A percentile compares a stretch with the other conserved stretches of the same genome.
These are phyloP conservation scores for Trisateles emortualis DNA, from an alignment of 2,888 invertebrate genomes.

Conservation along the genomic window DNA sequence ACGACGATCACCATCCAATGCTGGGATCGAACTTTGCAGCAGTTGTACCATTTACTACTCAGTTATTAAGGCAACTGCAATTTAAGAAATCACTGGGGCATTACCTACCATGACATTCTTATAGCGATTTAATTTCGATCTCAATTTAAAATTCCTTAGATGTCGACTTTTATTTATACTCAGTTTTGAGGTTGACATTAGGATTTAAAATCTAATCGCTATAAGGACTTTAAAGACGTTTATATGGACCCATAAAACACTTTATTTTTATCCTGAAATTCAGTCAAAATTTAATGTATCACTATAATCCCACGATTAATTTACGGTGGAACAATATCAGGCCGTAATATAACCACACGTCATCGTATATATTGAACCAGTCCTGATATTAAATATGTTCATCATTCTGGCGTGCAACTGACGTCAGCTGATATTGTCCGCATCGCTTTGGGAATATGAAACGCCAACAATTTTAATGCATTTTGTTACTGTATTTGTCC, in stretches of 20 bases:
- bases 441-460: conserved; percentile 39
- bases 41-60: too few species aligned
- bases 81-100: too few species aligned
- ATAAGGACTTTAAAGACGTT: too few species aligned
- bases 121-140: too few species aligned
- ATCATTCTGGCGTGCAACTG: conserved; percentile 36
- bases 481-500: conserved; percentile 35
- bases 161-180: too few species aligned
- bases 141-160: too few species aligned
- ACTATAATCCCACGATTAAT: background rate
- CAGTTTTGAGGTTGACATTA: too few species aligned
- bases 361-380: conserved; percentile 27
- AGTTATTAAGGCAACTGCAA: too few species aligned
- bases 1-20: too few species aligned
- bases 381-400: conserved; percentile 42
- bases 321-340: background rate
- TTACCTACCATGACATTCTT: too few species aligned
- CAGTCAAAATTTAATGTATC: background rate
- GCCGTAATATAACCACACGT: conserved; percentile 30
- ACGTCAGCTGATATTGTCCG: conserved; percentile 38
- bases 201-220: too few species aligned
- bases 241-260: background rate
- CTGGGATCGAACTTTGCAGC: too few species aligned
- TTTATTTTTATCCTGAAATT: background rate
- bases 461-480: conserved; percentile 37